Conservation (phyloP, 2,888 invertebrate species). For the Agonum fuliginosum region DNA sequence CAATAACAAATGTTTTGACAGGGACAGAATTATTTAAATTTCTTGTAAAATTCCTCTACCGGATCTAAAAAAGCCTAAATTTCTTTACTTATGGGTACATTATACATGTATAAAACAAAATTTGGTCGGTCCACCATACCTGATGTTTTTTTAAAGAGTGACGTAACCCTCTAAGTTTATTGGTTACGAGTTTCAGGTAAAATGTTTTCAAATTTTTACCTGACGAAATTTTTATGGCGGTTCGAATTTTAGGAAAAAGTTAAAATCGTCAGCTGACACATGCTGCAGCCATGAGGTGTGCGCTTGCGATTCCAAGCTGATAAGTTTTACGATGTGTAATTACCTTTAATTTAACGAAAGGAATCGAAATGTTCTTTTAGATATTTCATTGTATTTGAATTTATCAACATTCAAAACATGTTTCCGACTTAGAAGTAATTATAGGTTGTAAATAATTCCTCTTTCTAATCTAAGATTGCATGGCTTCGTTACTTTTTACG, state of each 20-base stretch:
- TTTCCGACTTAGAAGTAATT: constrained; percentile 18
- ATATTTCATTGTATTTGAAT: constrained; percentile 30
- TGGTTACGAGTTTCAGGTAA: constrained; percentile 28
- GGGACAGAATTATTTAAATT: no score
- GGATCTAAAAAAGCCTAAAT: no score
- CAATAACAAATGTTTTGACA: no score
- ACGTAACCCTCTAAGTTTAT: constrained; percentile 23
- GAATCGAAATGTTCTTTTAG: constrained; percentile 23
- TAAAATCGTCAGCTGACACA: constrained; percentile 16
- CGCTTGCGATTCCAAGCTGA: constrained; percentile 2
- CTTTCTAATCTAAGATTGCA: constrained; percentile 27
- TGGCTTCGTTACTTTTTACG: constrained; percentile 11
- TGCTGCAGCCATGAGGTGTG: no score
- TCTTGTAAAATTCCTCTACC: no score
- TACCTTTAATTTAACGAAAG: constrained; percentile 28
- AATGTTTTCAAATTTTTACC: constrained; percentile 21
- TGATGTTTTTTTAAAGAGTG: background rate
- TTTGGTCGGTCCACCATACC: constrained; percentile 39
- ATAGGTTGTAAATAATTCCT: constrained; percentile 33
- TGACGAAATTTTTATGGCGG: constrained; percentile 28
- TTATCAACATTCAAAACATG: constrained; percentile 26
- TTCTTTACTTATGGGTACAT: no score
- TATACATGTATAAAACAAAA: background rate
- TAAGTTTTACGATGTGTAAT: constrained; percentile 39
- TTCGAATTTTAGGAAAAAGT: constrained; percentile 31